Percentiles rank a stretch among this genome's conserved stretches.
Conservation (phyloP, 2,113 vertebrate species). For the Lophochroa leadbeateri region DNA sequence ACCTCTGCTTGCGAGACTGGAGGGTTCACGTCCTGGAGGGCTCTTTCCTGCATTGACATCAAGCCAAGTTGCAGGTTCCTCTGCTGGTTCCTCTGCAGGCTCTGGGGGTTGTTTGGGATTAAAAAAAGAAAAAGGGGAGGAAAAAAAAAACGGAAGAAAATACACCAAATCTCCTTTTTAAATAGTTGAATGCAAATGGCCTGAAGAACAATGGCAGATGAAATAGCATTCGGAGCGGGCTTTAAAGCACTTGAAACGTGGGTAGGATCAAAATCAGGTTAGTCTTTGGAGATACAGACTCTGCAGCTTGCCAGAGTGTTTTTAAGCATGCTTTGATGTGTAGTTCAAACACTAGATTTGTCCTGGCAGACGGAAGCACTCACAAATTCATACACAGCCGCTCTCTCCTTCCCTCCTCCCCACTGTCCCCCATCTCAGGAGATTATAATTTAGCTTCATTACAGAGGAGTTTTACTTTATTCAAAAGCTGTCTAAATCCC, state of each 20-base stretch:
- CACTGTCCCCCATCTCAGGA: constrained; percentile 50
- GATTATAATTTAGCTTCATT: constrained; percentile 67
- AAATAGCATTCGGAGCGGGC: constrained; percentile 50
- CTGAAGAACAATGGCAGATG: constrained; percentile 62
- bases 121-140: not conserved
- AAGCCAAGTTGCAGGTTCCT: not conserved
- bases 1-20: accelerated
- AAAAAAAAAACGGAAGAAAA: not conserved
- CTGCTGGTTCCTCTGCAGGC: not conserved
- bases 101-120: constrained; percentile 6
- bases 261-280: constrained; percentile 66
- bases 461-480: constrained; percentile 39
- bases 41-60: not conserved
- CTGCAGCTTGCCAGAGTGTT: constrained; percentile 59
- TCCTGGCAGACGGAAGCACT: constrained; percentile 65
- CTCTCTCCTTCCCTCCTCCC: constrained; percentile 39
- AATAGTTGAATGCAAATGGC: constrained; percentile 61
- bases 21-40: not conserved
- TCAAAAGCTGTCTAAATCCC: constrained; percentile 54
- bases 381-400: not conserved
- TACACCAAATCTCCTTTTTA: constrained; percentile 52
- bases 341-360: constrained; percentile 67
- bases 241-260: constrained; percentile 53
- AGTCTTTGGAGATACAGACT: constrained; percentile 58
- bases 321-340: constrained; percentile 69